These are phyloP conservation scores for Marisa cornuarietis DNA, from an alignment of 1,140 invertebrate genomes.

Conservation along the genomic window DNA sequence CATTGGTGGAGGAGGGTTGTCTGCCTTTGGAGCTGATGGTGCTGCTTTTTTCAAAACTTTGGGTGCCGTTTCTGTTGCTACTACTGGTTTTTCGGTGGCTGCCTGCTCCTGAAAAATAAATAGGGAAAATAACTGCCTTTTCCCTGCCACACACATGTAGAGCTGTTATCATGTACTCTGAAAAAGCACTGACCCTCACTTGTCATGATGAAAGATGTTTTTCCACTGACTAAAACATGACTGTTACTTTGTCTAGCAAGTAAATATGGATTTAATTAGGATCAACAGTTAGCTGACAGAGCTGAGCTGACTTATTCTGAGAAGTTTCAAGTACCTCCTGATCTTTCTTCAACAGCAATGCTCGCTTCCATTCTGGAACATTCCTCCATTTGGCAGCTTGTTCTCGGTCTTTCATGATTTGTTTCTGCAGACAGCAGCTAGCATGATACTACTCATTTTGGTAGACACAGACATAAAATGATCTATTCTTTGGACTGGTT, in stretches of 20 bases:
- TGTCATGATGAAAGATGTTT: too few species aligned
- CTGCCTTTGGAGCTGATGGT: background rate
- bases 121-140: background rate
- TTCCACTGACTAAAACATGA: too few species aligned
- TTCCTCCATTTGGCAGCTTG: slow-evolving; percentile 56
- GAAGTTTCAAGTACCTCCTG: slow-evolving; percentile 23
- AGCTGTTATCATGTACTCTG: background rate
- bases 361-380: slow-evolving; percentile 59
- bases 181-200: too few species aligned
- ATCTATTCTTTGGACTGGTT: background rate
- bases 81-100: background rate
- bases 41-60: slow-evolving; percentile 10
- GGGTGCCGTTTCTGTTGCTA: background rate
- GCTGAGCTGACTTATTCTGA: background rate
- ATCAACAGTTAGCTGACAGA: too few species aligned
- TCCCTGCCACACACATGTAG: too few species aligned
- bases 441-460: slow-evolving; percentile 13
- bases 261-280: too few species aligned
- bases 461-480: background rate
- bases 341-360: slow-evolving; percentile 51
- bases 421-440: slow-evolving; percentile 34
- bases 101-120: slow-evolving; percentile 11
- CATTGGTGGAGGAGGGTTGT: background rate
- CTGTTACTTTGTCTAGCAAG: too few species aligned
- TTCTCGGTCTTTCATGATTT: slow-evolving; percentile 47